Evolutionary conservation across 2,888 invertebrate genomes (phyloP).

Genomic region (Drosophila borealis): DNA sequence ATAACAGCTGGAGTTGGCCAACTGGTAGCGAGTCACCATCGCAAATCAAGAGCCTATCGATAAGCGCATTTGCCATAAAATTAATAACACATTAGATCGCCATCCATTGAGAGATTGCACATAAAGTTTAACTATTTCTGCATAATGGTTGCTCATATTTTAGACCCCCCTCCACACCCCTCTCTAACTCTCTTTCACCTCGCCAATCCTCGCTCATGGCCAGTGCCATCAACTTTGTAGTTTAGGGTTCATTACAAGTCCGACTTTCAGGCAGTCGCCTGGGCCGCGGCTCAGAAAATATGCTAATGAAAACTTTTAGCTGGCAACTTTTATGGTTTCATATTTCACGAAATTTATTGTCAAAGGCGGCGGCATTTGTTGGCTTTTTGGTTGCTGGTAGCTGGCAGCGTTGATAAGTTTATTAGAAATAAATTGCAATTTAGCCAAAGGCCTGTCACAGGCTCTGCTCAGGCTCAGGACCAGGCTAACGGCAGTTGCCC

Average conservation of each 20-base stretch:
- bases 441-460: conserved; percentile 50
- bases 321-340: conserved; percentile 73
- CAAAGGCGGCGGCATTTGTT: conserved; percentile 28
- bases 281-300: conserved; percentile 35
- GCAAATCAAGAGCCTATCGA: conserved; percentile 54
- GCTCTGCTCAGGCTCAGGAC: conserved; percentile 3
- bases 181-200: neutral
- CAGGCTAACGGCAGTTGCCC: conserved; percentile 63
- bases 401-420: conserved; percentile 77
- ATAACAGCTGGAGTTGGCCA: conserved; percentile 39
- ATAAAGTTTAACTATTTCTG: conserved; percentile 72
- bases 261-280: conserved; percentile 9
- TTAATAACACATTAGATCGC: conserved; percentile 80
- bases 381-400: conserved; percentile 56
- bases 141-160: conserved; percentile 70
- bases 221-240: conserved; percentile 70
- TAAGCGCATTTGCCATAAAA: conserved; percentile 71
- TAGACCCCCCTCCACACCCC: conserved; percentile 6
- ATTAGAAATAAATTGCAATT: conserved; percentile 81
- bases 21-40: conserved; percentile 17
- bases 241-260: conserved; percentile 67
- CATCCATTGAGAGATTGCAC: conserved; percentile 52
- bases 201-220: neutral
- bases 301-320: conserved; percentile 77
- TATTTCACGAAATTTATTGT: conserved; percentile 77